These are phyloP conservation scores for Thamnophis elegans DNA, from an alignment of 2,797 vertebrate genomes.

Conservation along the genomic window DNA sequence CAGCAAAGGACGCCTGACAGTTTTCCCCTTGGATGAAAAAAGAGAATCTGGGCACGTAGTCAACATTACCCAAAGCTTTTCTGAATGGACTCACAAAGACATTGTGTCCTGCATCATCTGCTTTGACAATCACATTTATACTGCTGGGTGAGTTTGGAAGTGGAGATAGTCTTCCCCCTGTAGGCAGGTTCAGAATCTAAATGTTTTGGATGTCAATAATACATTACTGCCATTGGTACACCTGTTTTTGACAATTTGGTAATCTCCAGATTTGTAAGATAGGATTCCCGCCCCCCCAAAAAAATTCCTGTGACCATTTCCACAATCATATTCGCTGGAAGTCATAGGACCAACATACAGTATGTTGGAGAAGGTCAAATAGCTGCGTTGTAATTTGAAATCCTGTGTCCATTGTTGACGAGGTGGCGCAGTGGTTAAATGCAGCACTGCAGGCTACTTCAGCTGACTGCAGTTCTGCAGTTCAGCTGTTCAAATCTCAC, in stretches of 20 bases:
- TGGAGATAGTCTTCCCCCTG: background rate
- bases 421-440: too few relatives aligned
- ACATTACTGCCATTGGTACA: background rate
- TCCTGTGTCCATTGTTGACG: background rate
- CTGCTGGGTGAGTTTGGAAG: slow-evolving; percentile 38
- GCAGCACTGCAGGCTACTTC: too few relatives aligned
- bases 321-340: background rate
- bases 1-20: slow-evolving; percentile 42
- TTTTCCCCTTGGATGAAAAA: slow-evolving; percentile 53
- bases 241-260: background rate
- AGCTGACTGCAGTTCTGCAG: too few relatives aligned
- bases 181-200: background rate
- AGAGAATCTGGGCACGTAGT: slow-evolving; percentile 47
- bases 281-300: background rate
- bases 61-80: slow-evolving; percentile 31
- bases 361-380: background rate
- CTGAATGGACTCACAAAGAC: slow-evolving; percentile 48
- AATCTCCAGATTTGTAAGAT: background rate
- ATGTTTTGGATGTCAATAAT: background rate
- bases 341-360: background rate
- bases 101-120: slow-evolving; percentile 55
- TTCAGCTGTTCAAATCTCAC: too few relatives aligned
- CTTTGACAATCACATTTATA: slow-evolving; percentile 54
- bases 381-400: background rate
- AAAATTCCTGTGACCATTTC: background rate